Percentiles rank a stretch among this genome's conserved stretches.
These are phyloP conservation scores for Leptinotarsa lineolata DNA, from an alignment of 1,140 invertebrate species.

Conservation along the genomic window DNA sequence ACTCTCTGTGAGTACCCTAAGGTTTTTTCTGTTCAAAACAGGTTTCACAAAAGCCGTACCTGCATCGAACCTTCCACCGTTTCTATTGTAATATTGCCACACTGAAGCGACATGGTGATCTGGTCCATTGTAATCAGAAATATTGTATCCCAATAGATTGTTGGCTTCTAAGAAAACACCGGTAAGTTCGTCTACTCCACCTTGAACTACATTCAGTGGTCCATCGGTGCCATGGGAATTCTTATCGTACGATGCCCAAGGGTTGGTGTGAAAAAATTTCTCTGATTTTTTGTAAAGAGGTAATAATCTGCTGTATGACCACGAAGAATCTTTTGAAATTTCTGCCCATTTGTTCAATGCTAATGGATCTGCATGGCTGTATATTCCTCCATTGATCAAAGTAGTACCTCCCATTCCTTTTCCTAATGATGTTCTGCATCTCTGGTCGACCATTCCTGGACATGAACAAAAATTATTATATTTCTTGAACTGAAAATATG, in stretches of 20 bases:
- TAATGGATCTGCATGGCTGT: conserved; percentile 68
- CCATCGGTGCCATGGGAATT: conserved; percentile 24
- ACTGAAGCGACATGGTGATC: conserved; percentile 54
- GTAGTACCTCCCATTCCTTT: conserved; percentile 67
- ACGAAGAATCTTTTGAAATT: conserved; percentile 62
- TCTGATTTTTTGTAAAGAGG: conserved; percentile 66
- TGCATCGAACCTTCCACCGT: conserved; percentile 63
- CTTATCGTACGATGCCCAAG: background rate
- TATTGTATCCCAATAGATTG: conserved; percentile 60
- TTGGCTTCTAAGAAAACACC: conserved; percentile 63
- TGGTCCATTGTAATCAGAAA: conserved; percentile 58
- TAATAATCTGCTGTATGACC: conserved; percentile 67
- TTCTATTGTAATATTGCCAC: conserved; percentile 57
- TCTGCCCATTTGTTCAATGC: conserved; percentile 72
- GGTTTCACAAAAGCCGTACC: conserved; percentile 63
- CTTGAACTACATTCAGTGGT: conserved; percentile 16
- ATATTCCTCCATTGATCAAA: conserved; percentile 74
- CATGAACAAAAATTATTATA: conserved; percentile 24
- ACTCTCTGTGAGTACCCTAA: conserved; percentile 58
- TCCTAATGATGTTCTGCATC: conserved; percentile 49
- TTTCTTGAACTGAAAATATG: background rate
- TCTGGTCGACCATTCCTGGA: conserved; percentile 23
- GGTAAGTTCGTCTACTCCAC: conserved; percentile 31
- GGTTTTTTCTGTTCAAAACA: conserved; percentile 58
- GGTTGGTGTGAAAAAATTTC: conserved; percentile 30